Percentiles rank a stretch among this genome's conserved stretches.
Evolutionary conservation across 2,888 invertebrate genomes (phyloP).

Genomic region (Xanthia togata): DNA sequence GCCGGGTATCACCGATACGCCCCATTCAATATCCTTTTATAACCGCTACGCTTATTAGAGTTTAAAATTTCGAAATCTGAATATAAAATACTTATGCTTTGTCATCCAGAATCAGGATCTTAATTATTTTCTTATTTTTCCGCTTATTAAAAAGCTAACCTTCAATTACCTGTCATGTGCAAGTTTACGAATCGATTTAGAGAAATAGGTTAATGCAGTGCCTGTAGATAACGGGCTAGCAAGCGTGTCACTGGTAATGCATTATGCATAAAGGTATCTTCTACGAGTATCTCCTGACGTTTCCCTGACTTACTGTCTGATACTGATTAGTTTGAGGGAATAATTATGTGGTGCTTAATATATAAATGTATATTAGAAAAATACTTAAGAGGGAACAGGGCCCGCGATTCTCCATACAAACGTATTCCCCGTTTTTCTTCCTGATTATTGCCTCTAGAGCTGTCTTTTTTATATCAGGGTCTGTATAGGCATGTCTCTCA

Average conservation of each 20-base stretch:
- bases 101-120: conserved; percentile 22
- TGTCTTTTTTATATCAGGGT: too few relatives aligned
- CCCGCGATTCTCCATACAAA: too few relatives aligned
- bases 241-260: conserved; percentile 55
- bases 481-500: too few relatives aligned
- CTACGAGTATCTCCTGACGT: conserved; percentile 36
- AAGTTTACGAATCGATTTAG: conserved; percentile 35
- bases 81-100: conserved; percentile 37
- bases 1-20: conserved; percentile 78
- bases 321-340: conserved; percentile 39
- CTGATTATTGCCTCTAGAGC: too few relatives aligned
- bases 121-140: conserved; percentile 20
- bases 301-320: conserved; percentile 26
- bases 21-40: conserved; percentile 71
- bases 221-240: conserved; percentile 52
- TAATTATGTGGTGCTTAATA: conserved; percentile 18
- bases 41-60: conserved; percentile 63
- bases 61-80: conserved; percentile 49
- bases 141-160: conserved; percentile 1
- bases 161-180: conserved; percentile 35
- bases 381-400: too few relatives aligned
- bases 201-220: conserved; percentile 54
- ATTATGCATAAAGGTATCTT: conserved; percentile 58
- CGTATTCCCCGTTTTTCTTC: too few relatives aligned
- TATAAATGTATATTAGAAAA: too few relatives aligned